phyloP scores from a whole-genome alignment of 1,140 invertebrate genomes.

The Listronotus oregonensis region DNA sequence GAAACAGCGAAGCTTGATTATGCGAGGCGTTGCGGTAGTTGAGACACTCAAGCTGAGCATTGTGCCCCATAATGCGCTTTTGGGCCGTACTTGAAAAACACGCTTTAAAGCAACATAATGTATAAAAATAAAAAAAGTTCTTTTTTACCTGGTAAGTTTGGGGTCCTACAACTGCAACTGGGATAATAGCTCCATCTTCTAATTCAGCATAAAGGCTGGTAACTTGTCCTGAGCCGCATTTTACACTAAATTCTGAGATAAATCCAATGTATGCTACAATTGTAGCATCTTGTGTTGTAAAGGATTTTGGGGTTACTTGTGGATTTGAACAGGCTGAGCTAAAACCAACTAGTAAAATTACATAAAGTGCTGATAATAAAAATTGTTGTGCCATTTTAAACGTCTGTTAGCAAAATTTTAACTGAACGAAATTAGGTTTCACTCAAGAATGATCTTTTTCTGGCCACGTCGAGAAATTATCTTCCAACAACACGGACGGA shows the following conservation, averaged over 20 bases:
- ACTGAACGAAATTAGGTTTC: not conserved
- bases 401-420: not conserved
- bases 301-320: slow-evolving; percentile 69
- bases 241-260: slow-evolving; percentile 74
- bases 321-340: slow-evolving; percentile 62
- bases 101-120: too few relatives aligned
- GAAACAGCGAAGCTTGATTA: too few relatives aligned
- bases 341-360: slow-evolving; percentile 21
- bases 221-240: slow-evolving; percentile 66
- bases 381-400: slow-evolving; percentile 19
- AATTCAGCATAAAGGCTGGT: slow-evolving; percentile 85
- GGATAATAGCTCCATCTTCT: slow-evolving; percentile 74
- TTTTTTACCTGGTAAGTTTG: slow-evolving; percentile 76
- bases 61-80: too few relatives aligned
- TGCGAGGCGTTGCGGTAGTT: too few relatives aligned
- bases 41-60: too few relatives aligned
- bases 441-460: slow-evolving; percentile 5
- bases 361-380: slow-evolving; percentile 6
- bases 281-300: slow-evolving; percentile 90
- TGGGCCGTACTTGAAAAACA: too few relatives aligned
- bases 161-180: slow-evolving; percentile 76
- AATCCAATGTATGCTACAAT: slow-evolving; percentile 83
- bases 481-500: not conserved
- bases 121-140: too few relatives aligned
- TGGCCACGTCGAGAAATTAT: slow-evolving; percentile 17